Evolutionary conservation across 1,140 invertebrate species (phyloP).

Genomic region (Euura lappo): DNA sequence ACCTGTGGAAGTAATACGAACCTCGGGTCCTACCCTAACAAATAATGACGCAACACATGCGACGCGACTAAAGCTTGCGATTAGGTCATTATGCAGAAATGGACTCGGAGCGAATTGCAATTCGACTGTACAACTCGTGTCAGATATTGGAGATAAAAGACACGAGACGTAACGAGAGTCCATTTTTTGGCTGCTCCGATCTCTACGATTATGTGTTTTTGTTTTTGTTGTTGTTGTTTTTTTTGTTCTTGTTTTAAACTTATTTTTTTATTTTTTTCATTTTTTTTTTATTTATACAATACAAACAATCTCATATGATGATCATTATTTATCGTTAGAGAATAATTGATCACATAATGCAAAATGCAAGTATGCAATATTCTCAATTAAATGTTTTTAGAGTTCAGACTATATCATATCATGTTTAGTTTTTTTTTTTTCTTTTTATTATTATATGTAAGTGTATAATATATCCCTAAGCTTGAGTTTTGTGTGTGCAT

Average conservation of each 20-base stretch:
- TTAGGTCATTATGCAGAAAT: slow-evolving; percentile 16
- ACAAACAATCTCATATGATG: not conserved
- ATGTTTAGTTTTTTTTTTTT: not conserved
- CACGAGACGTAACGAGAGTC: slow-evolving; percentile 10
- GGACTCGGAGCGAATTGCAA: not conserved
- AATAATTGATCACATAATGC: not conserved
- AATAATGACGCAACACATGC: not conserved
- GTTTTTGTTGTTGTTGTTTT: slow-evolving; percentile 52
- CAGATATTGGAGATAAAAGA: not conserved
- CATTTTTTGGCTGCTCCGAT: slow-evolving; percentile 14
- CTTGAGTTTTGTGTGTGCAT: not conserved
- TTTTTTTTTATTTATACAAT: slow-evolving; percentile 36
- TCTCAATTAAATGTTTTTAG: not conserved
- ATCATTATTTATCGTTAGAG: not conserved
- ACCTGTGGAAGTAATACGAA: not conserved
- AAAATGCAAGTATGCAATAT: not conserved
- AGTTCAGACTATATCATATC: not conserved
- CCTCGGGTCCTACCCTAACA: not conserved
- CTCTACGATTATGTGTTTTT: slow-evolving; percentile 33
- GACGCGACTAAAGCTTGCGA: slow-evolving; percentile 6
- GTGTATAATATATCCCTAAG: not conserved
- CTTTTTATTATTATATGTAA: too few species aligned
- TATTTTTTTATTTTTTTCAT: slow-evolving; percentile 58
- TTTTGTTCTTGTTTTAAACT: slow-evolving; percentile 55
- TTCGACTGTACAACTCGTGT: not conserved